These are phyloP conservation scores for Drusus annulatus DNA, from an alignment of 1,140 invertebrate species.

Conservation along the genomic window DNA sequence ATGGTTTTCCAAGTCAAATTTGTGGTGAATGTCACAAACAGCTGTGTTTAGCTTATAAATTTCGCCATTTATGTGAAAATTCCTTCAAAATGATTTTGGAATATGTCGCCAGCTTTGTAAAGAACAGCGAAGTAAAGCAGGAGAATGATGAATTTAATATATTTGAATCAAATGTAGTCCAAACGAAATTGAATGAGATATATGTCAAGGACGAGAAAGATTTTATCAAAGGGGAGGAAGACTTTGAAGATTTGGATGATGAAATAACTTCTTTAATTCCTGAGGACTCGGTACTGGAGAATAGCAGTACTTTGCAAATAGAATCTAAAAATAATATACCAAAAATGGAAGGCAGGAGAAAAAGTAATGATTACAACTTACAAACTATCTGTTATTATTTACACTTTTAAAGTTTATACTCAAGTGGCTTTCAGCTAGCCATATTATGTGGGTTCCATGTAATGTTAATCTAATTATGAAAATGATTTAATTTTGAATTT, in stretches of 20 bases:
- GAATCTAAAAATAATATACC: neutral
- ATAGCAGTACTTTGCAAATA: neutral
- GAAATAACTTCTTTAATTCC: neutral
- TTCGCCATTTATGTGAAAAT: constrained; percentile 57
- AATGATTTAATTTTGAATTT: neutral
- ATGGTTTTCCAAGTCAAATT: constrained; percentile 59
- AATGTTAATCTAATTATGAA: no score
- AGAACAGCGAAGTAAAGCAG: constrained; percentile 32
- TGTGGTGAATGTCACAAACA: constrained; percentile 60
- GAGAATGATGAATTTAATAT: constrained; percentile 40
- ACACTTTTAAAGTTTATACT: no score
- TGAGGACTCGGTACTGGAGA: neutral
- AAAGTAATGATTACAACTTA: no score
- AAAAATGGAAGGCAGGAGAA: no score
- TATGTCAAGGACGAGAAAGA: constrained; percentile 28
- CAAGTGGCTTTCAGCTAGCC: no score
- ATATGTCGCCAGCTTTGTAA: constrained; percentile 44
- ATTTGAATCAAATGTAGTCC: constrained; percentile 3
- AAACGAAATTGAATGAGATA: neutral
- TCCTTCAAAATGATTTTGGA: constrained; percentile 47
- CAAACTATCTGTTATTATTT: no score
- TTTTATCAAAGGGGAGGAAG: constrained; percentile 7
- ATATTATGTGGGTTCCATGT: no score
- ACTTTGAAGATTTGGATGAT: constrained; percentile 11
- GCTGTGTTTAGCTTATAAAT: constrained; percentile 59